phyloP scores from a whole-genome alignment of 2,888 invertebrate genomes.

The Phanerotoma sp. region DNA sequence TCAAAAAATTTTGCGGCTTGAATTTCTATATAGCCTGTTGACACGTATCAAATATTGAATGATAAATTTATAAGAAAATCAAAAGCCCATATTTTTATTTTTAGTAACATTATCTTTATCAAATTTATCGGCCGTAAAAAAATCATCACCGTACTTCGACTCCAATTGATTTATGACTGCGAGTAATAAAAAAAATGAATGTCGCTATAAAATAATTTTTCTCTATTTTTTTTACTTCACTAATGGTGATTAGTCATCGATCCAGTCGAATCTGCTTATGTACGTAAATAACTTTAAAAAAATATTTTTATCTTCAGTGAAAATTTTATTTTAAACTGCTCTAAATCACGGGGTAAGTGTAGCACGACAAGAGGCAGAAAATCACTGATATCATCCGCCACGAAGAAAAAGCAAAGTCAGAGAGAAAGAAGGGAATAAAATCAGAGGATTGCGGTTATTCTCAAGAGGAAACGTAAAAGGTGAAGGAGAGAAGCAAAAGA shows the following conservation, averaged over 20 bases:
- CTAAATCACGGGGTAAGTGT: background rate
- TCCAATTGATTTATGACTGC: too few species aligned
- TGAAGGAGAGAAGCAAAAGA: too few species aligned
- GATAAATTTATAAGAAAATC: background rate
- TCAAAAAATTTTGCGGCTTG: conserved; percentile 7
- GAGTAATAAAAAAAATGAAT: background rate
- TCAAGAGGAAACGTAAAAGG: conserved; percentile 59
- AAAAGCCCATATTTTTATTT: background rate
- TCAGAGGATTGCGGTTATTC: conserved; percentile 11
- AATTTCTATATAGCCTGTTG: background rate
- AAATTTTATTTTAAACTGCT: background rate
- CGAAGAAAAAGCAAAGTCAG: conserved; percentile 10
- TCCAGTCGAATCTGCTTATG: too few species aligned
- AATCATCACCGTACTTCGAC: background rate
- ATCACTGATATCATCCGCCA: background rate
- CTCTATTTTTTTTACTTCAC: too few species aligned
- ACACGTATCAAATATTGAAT: background rate
- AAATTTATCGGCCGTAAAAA: background rate
- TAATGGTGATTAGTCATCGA: too few species aligned
- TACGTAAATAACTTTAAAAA: too few species aligned
- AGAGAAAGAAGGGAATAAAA: conserved; percentile 51
- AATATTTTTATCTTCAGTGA: background rate
- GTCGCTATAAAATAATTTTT: too few species aligned
- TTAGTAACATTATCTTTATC: background rate
- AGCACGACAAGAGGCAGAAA: background rate